These are phyloP conservation scores for Chrysochloris asiatica DNA, from an alignment of 2,113 vertebrate genomes.

Conservation along the genomic window DNA sequence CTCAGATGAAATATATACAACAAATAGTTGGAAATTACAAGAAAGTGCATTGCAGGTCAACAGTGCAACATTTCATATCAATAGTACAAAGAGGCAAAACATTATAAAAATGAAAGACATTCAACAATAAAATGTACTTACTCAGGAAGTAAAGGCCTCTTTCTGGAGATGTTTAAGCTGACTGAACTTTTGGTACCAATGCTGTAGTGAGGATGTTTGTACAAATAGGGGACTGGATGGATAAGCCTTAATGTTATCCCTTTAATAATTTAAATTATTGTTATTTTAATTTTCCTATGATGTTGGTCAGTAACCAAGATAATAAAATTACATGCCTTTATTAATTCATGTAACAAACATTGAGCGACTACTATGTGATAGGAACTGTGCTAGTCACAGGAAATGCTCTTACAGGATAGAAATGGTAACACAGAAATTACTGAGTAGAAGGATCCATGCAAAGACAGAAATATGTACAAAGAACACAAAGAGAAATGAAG, in stretches of 20 bases:
- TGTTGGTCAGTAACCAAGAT: not conserved
- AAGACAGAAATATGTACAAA: not conserved
- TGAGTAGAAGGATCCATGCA: not conserved
- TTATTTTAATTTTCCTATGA: not conserved
- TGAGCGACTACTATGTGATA: not conserved
- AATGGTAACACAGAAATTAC: not conserved
- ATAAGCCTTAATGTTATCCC: not conserved
- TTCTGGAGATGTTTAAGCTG: not conserved
- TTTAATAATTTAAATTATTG: not conserved
- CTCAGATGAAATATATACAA: not conserved
- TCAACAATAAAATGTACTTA: not conserved
- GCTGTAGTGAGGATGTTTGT: not conserved
- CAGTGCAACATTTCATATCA: slow-evolving; percentile 20
- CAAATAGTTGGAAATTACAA: slow-evolving; percentile 15
- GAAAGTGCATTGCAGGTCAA: slow-evolving; percentile 12
- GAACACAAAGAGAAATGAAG: not conserved
- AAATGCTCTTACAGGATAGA: not conserved
- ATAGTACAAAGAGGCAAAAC: slow-evolving; percentile 5
- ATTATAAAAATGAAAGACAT: slow-evolving; percentile 37
- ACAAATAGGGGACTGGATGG: not conserved
- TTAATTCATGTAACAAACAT: not conserved
- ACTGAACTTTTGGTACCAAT: not conserved
- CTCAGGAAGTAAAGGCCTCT: not conserved
- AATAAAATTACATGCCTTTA: not conserved
- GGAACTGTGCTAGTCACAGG: not conserved